Percentiles rank a stretch among this genome's conserved stretches.
Evolutionary conservation across 2,113 vertebrate species (phyloP).

Genomic region (Tragelaphus imberbis): DNA sequence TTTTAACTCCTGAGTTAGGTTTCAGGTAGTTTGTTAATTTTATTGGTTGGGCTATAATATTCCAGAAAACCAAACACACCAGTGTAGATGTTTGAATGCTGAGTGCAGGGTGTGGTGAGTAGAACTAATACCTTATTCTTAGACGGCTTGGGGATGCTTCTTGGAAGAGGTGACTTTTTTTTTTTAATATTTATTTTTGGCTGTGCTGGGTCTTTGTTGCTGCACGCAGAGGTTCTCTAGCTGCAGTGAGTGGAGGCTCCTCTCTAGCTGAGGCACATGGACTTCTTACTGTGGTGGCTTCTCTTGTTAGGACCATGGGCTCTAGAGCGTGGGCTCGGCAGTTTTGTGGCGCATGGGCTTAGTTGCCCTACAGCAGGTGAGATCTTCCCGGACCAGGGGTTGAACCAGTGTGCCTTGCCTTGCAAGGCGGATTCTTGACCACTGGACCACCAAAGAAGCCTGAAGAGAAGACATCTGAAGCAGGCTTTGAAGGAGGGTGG

Average conservation of each 20-base stretch:
- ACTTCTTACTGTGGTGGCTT: neutral
- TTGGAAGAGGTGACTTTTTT: neutral
- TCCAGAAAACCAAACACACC: neutral
- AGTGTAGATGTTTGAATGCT: neutral
- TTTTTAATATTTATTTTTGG: neutral
- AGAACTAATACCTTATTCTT: neutral
- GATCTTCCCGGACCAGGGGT: neutral
- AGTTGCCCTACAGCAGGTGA: neutral
- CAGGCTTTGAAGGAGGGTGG: neutral
- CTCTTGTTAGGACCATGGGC: neutral
- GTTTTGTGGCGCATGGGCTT: rapidly evolving
- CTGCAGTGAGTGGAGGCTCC: neutral
- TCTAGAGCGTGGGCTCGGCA: neutral
- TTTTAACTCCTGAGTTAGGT: neutral
- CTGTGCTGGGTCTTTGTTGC: neutral
- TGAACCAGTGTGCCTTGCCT: neutral
- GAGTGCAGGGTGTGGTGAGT: neutral
- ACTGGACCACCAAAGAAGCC: neutral
- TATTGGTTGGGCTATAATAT: neutral
- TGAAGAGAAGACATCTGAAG: neutral
- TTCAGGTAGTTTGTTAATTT: neutral
- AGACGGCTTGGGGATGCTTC: neutral
- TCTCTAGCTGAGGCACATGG: neutral
- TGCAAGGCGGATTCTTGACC: neutral
- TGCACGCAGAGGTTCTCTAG: neutral